A percentile compares a stretch with the other conserved stretches of the same genome.
Evolutionary conservation across 2,888 invertebrate genomes (phyloP).

Genomic region (Drosophila fulvimacula): DNA sequence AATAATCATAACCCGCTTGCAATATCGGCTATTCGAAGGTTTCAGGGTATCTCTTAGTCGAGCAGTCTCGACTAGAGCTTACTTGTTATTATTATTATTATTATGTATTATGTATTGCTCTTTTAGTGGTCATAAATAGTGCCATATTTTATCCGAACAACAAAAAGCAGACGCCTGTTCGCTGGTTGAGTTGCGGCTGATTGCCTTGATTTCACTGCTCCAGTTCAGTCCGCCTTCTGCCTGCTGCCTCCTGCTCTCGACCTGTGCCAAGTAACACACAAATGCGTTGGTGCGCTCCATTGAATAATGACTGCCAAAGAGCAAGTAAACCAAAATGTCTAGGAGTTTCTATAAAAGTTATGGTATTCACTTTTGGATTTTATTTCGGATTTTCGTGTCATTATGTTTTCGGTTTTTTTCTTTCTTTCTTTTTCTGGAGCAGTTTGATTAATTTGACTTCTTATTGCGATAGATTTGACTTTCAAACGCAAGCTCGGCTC

Average conservation of each 20-base stretch:
- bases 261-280: constrained; percentile 30
- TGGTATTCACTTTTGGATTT: constrained; percentile 16
- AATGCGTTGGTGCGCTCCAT: constrained; percentile 15
- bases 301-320: constrained; percentile 39
- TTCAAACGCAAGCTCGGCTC: constrained; percentile 54
- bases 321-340: constrained; percentile 21
- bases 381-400: constrained; percentile 16
- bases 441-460: constrained; percentile 69
- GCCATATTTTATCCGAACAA: constrained; percentile 57
- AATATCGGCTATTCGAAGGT: too few relatives aligned
- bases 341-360: constrained; percentile 30
- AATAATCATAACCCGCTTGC: too few relatives aligned
- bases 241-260: constrained; percentile 4
- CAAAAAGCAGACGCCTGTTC: constrained; percentile 42
- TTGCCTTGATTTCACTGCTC: constrained; percentile 22
- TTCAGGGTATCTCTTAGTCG: too few relatives aligned
- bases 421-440: constrained; percentile 35
- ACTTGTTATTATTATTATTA: too few relatives aligned
- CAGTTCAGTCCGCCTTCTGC: constrained; percentile 14
- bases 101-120: constrained; percentile 54
- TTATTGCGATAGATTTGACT: constrained; percentile 62
- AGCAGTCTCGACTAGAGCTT: too few relatives aligned
- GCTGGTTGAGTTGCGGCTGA: constrained; percentile 18
- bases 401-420: constrained; percentile 24
- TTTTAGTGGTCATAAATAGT: constrained; percentile 53